A percentile compares a stretch with the other conserved stretches of the same genome.
Evolutionary conservation across 2,113 vertebrate genomes (phyloP).

Genomic region (Martes martes): DNA sequence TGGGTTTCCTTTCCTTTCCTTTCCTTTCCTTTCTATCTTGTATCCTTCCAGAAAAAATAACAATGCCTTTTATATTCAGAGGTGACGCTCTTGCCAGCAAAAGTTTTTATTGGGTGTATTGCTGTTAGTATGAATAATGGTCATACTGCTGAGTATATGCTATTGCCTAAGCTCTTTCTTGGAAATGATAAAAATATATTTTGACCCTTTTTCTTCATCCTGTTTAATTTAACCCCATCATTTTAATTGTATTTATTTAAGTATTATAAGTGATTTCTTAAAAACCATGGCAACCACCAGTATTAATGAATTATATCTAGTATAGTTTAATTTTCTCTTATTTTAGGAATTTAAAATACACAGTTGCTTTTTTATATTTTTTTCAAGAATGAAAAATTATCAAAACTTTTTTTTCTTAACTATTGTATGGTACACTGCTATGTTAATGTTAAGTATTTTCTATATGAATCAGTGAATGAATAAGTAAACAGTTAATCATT

Average conservation of each 20-base stretch:
- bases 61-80: not conserved
- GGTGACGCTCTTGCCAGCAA: not conserved
- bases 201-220: not conserved
- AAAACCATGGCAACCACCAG: not conserved
- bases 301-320: not conserved
- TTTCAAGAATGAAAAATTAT: not conserved
- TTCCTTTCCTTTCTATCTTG: not conserved
- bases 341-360: not conserved
- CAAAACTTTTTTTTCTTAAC: not conserved
- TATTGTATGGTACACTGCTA: not conserved
- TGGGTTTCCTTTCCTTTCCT: not conserved
- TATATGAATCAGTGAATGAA: not conserved
- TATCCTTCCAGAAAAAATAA: not conserved
- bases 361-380: not conserved
- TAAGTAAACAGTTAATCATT: not conserved
- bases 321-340: not conserved
- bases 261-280: not conserved
- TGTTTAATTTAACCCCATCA: not conserved
- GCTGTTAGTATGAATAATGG: not conserved
- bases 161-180: not conserved
- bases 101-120: not conserved
- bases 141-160: not conserved
- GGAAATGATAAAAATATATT: not conserved
- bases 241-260: not conserved
- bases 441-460: not conserved